Evolutionary conservation across 2,113 vertebrate genomes (phyloP).

Genomic region (Athene cunicularia): DNA sequence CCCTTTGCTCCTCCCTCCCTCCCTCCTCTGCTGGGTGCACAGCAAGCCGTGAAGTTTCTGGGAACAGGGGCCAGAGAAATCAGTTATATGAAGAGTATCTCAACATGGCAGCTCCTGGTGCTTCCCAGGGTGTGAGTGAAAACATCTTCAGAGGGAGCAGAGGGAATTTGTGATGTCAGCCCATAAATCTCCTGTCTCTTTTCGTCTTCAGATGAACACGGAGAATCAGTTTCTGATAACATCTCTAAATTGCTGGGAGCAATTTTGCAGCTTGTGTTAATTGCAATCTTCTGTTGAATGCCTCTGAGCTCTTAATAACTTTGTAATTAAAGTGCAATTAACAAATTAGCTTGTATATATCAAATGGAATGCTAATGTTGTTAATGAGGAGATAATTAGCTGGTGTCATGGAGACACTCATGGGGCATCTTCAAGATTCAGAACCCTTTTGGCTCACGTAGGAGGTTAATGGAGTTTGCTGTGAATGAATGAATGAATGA

Average conservation of each 20-base stretch:
- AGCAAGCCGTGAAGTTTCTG: fast-evolving
- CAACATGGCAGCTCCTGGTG: not conserved
- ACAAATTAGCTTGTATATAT: slow-evolving; percentile 73
- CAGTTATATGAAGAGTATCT: not conserved
- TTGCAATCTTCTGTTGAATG: slow-evolving; percentile 63
- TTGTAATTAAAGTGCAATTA: slow-evolving; percentile 78
- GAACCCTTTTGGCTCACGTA: slow-evolving; percentile 20
- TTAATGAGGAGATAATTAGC: slow-evolving; percentile 75
- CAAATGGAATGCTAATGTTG: slow-evolving; percentile 69
- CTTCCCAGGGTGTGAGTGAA: not conserved
- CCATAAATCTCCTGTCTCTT: slow-evolving; percentile 54
- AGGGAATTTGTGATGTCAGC: slow-evolving; percentile 13
- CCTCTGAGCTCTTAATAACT: slow-evolving; percentile 74
- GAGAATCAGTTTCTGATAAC: slow-evolving; percentile 56
- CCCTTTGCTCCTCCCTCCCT: not conserved
- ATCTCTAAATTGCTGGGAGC: slow-evolving; percentile 64
- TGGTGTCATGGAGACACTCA: slow-evolving; percentile 55
- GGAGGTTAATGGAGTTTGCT: slow-evolving; percentile 42
- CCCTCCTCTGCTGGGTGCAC: not conserved
- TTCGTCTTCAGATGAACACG: not conserved
- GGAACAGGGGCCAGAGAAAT: not conserved
- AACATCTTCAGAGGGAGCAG: not conserved
- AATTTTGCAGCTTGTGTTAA: slow-evolving; percentile 63
- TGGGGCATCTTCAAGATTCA: slow-evolving; percentile 45
- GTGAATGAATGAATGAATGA: not conserved